Conservation (phyloP, 2,797 vertebrate species). For the Galago senegalensis region DNA sequence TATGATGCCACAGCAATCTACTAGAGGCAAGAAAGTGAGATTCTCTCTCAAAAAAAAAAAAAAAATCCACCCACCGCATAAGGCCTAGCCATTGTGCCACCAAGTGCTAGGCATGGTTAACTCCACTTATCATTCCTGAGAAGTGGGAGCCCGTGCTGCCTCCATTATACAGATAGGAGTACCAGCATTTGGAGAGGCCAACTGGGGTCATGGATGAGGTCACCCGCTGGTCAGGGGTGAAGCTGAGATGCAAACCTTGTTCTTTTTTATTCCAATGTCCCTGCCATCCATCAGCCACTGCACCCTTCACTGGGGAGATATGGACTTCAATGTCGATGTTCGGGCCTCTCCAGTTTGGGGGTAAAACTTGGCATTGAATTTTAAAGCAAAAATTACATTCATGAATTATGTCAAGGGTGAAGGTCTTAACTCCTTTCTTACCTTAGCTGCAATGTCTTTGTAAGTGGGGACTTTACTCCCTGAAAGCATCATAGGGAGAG, state of each 20-base stretch:
- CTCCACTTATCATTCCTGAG: not conserved
- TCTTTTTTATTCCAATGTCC: not conserved
- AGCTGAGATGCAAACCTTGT: not conserved
- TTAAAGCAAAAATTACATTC: not conserved
- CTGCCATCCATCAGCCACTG: not conserved
- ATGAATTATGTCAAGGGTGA: not conserved
- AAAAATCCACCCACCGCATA: not conserved
- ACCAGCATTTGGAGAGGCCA: not conserved
- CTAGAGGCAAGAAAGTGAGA: too few species aligned
- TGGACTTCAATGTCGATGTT: not conserved
- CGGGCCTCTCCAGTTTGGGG: not conserved
- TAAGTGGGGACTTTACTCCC: not conserved
- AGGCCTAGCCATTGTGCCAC: not conserved
- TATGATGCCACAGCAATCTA: too few species aligned
- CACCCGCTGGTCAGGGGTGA: not conserved
- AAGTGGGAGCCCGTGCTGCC: not conserved
- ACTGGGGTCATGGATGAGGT: not conserved
- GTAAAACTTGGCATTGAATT: not conserved
- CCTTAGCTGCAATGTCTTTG: not conserved
- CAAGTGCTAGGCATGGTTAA: fast-evolving
- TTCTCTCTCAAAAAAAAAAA: too few species aligned
- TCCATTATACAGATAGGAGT: not conserved
- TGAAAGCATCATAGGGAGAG: not conserved
- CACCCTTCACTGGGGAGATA: not conserved
- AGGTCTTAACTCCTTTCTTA: not conserved